Evolutionary conservation across 1,140 invertebrate species (phyloP), one percentile per base, ranked within the genome.

Genomic region (Orchestia grillus): DNA sequence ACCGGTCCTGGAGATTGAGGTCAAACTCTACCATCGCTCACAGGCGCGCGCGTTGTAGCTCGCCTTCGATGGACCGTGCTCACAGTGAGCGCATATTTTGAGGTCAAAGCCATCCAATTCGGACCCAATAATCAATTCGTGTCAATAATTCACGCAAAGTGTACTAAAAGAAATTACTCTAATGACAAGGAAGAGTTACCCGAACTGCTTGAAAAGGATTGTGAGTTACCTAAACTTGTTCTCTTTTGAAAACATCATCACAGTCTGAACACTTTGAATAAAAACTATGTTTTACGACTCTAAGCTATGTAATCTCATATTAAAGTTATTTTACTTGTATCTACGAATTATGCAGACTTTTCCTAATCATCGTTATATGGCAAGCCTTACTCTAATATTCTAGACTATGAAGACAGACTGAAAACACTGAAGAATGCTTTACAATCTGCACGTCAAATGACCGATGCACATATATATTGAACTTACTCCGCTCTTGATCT

Each of bases 401-500:
- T 23, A 3, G 36, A 77, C 62, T 77, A 77, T 28, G 28, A 77
- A 77, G 15, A 3, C 28, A 77, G 62, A 36, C 62, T 77, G 6
- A 77, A 36, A 77, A 23, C 62, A 77, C 36, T 23, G 36, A 36
- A 77, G 62, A 77, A n/a, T 28, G 28, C 1, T 77, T 77, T 28
- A 23, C 3, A 77, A 3, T 28, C 15, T 77, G 11, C 11, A 77
- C 28, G 62, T 15, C 62, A 8, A 8, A 23, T 23, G 3, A 77
- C 62, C 19, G 19, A 77, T 77, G 11, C 11, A 77, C 28, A 19
- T 77, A 28, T 77, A 77, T 53, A 8, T 53, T 53, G 36, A 95
- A 96, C 97, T 96, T 42, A 97, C 97, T 91, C 96, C 95, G 53
- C 96, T 96, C 96, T 97, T 97, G 96, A 96, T 97, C 96, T 96